These are phyloP conservation scores for Melanocharis versteri DNA, from an alignment of 2,113 vertebrate genomes.

Conservation along the genomic window DNA sequence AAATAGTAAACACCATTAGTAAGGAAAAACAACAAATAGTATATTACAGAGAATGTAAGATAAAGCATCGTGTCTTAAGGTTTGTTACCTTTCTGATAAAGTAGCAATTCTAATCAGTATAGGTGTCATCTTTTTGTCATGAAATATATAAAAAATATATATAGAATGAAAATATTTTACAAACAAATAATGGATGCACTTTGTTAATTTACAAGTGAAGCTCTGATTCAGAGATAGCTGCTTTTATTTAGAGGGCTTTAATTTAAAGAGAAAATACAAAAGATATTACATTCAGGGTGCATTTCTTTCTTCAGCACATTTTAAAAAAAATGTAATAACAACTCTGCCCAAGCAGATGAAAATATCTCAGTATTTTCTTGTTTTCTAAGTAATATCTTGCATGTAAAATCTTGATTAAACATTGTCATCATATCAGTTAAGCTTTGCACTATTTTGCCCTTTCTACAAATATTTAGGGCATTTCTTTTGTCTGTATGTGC, in stretches of 20 bases:
- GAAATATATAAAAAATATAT: neutral
- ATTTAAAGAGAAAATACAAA: neutral
- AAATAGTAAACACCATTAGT: neutral
- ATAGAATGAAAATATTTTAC: neutral
- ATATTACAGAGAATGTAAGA: neutral
- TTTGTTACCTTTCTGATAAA: neutral
- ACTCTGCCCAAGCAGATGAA: neutral
- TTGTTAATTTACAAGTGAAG: conserved; percentile 16
- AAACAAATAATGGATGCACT: conserved; percentile 6
- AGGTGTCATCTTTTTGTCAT: neutral
- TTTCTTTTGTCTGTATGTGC: neutral
- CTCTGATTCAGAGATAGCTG: neutral
- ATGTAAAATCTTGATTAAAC: neutral
- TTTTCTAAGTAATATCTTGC: neutral
- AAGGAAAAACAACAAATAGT: neutral
- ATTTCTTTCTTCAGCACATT: conserved; percentile 8
- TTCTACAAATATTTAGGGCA: neutral
- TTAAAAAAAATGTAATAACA: neutral
- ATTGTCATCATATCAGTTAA: neutral
- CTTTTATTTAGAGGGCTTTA: neutral
- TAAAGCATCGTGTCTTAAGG: neutral
- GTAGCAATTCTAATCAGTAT: neutral
- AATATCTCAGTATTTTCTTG: neutral
- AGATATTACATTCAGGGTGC: conserved; percentile 19
- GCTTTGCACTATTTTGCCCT: neutral